These are phyloP conservation scores for Panurus biarmicus DNA, from an alignment of 2,113 vertebrate genomes.

Conservation along the genomic window DNA sequence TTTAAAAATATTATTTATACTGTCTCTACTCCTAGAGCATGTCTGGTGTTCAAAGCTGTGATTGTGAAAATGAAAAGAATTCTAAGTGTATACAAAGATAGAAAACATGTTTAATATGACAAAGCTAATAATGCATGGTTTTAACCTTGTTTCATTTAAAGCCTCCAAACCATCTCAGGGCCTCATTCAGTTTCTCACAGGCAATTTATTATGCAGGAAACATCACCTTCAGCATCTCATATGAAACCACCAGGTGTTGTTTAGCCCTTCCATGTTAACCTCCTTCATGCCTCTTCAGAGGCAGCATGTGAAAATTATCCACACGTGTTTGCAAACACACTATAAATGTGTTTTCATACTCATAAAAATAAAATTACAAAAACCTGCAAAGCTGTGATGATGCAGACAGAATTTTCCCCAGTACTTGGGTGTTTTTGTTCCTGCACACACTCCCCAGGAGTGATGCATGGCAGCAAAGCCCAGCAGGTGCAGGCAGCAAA, in stretches of 20 bases:
- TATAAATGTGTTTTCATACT: background rate
- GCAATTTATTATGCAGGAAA: background rate
- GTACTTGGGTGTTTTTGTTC: background rate
- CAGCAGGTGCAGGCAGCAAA: background rate
- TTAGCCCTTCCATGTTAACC: background rate
- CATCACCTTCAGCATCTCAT: background rate
- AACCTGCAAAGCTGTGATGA: background rate
- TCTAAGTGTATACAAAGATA: background rate
- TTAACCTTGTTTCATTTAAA: background rate
- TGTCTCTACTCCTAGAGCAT: background rate
- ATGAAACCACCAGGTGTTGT: background rate
- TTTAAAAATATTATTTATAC: background rate
- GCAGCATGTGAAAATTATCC: background rate
- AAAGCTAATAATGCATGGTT: background rate
- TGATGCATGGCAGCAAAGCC: fast-evolving
- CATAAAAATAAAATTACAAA: background rate
- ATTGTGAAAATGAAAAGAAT: background rate
- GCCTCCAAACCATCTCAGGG: background rate
- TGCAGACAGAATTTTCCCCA: background rate
- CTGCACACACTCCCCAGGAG: background rate
- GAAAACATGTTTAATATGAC: background rate
- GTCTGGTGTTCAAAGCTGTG: background rate
- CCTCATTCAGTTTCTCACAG: background rate
- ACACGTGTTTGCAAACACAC: background rate
- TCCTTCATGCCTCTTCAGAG: background rate